Conservation (phyloP, 2,888 invertebrate species). For the Cyrtodaria siliqua region DNA sequence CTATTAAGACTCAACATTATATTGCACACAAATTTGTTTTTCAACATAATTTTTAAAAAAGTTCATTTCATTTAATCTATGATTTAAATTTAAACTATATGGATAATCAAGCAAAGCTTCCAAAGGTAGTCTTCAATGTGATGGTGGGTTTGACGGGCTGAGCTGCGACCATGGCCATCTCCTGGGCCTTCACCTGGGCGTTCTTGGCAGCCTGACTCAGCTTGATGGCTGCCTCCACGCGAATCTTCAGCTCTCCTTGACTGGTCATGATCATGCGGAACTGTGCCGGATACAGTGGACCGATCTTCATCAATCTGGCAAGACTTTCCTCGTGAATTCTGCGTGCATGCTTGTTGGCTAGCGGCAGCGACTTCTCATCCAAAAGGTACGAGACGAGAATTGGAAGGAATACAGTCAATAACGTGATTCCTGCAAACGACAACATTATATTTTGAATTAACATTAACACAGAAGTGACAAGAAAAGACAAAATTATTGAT, state of each 20-base stretch:
- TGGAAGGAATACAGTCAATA: constrained; percentile 95
- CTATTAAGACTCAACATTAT: too few species aligned
- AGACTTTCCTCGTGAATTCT: constrained; percentile 94
- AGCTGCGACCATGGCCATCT: constrained; percentile 63
- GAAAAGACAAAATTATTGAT: too few species aligned
- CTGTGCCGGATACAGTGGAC: constrained; percentile 97
- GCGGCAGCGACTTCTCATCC: constrained; percentile 86
- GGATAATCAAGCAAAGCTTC: constrained; percentile 91
- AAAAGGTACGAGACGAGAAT: constrained; percentile 94
- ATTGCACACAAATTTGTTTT: too few species aligned
- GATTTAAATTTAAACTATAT: too few species aligned
- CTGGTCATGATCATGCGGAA: constrained; percentile 96
- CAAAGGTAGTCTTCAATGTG: constrained; percentile 91
- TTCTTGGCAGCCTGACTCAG: constrained; percentile 89
- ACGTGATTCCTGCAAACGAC: constrained; percentile 93
- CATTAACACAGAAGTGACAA: too few species aligned
- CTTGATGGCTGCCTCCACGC: constrained; percentile 94
- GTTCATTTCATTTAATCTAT: too few species aligned
- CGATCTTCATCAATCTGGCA: constrained; percentile 95
- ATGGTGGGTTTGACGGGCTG: constrained; percentile 68
- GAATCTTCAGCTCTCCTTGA: constrained; percentile 92
- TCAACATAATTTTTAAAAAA: too few species aligned
- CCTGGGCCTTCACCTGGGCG: constrained; percentile 64
- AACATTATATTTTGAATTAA: too few species aligned
- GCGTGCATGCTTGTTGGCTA: constrained; percentile 79